A percentile compares a stretch with the other conserved stretches of the same genome.
phyloP scores from a whole-genome alignment of 2,113 vertebrate genomes.

The Tringa solitaria region DNA sequence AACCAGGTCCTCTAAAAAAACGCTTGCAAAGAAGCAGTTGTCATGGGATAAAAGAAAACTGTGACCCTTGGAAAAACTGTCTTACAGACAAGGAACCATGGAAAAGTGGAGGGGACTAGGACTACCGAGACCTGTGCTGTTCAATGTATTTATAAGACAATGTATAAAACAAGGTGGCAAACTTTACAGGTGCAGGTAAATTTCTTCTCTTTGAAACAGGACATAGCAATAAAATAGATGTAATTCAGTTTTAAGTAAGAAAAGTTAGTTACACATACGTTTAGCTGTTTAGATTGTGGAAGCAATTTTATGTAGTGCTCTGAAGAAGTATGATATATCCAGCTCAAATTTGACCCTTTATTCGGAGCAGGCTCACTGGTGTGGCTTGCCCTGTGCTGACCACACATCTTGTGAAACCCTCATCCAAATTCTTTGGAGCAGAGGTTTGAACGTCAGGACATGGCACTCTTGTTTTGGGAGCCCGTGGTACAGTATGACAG shows the following conservation, averaged over 20 bases:
- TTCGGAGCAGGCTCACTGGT: background rate
- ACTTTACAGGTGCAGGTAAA: background rate
- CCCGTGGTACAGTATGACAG: background rate
- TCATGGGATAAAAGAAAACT: background rate
- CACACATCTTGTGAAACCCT: background rate
- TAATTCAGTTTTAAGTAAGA: background rate
- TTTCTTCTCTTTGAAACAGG: background rate
- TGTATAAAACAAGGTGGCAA: background rate
- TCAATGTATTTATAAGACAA: background rate
- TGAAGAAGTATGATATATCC: background rate
- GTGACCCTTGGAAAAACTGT: background rate
- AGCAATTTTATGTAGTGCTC: background rate
- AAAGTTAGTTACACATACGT: background rate
- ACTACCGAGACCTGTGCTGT: background rate
- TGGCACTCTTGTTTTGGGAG: background rate
- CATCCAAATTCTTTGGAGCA: background rate
- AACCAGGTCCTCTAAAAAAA: background rate
- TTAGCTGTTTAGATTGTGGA: background rate
- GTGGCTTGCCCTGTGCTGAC: background rate
- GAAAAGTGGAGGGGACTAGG: background rate
- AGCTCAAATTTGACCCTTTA: background rate
- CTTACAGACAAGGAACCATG: background rate
- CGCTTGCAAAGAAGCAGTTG: background rate
- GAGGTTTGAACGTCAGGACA: fast-evolving
- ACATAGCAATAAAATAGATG: background rate